Evolutionary conservation across 2,888 invertebrate species (phyloP).

Genomic region (Nesidiocoris tenuis): DNA sequence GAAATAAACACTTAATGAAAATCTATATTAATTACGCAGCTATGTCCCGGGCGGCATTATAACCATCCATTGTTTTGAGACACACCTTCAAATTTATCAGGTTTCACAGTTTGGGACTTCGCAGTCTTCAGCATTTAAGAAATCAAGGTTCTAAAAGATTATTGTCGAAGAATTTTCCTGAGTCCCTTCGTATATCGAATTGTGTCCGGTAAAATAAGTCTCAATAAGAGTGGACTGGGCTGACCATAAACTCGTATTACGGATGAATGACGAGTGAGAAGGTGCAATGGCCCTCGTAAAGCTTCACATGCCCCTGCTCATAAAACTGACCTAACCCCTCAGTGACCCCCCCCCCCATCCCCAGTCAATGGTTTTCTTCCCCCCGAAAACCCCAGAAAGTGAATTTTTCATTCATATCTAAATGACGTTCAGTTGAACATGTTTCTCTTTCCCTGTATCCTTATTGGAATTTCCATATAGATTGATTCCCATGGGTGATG

Average conservation of each 20-base stretch:
- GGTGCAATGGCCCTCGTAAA: constrained; percentile 18
- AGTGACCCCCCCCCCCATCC: not conserved
- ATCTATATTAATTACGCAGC: too few relatives aligned
- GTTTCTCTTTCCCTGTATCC: not conserved
- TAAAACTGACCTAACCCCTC: constrained; percentile 19
- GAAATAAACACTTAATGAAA: too few relatives aligned
- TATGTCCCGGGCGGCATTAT: too few relatives aligned
- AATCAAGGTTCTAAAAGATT: too few relatives aligned
- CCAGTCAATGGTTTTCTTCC: not conserved
- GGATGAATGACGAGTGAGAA: constrained; percentile 32
- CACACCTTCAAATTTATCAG: too few relatives aligned
- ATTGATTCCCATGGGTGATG: constrained; percentile 37
- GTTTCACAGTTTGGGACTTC: too few relatives aligned
- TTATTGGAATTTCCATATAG: constrained; percentile 29
- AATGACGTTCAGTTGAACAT: constrained; percentile 14
- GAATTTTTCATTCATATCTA: constrained; percentile 31
- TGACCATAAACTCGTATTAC: constrained; percentile 30
- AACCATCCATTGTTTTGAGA: too few relatives aligned
- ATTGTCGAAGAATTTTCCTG: too few relatives aligned
- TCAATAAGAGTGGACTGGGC: not conserved
- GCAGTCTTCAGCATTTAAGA: too few relatives aligned
- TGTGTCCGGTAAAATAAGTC: constrained; percentile 13
- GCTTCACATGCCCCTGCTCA: not conserved
- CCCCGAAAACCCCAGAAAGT: not conserved
- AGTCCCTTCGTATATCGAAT: constrained; percentile 16